A percentile compares a stretch with the other conserved stretches of the same genome.
phyloP scores from a whole-genome alignment of 2,888 invertebrate species.

The Synergus laeviventris region DNA sequence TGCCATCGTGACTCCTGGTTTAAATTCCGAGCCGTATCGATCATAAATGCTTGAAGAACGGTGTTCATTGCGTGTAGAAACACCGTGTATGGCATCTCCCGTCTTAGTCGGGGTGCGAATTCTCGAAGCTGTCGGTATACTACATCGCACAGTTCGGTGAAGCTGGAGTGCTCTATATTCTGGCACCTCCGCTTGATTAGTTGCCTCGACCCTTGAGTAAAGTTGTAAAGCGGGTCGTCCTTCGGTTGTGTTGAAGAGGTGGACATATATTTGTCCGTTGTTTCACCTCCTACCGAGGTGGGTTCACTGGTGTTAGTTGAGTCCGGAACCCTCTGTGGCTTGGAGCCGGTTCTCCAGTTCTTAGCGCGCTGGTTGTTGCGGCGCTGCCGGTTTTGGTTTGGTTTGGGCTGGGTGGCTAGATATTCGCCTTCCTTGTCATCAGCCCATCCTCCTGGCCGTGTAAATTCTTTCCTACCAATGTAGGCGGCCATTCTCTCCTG shows the following conservation, averaged over 20 bases:
- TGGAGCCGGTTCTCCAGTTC: too few relatives aligned
- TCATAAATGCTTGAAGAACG: not conserved
- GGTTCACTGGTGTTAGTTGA: too few relatives aligned
- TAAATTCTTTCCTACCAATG: too few relatives aligned
- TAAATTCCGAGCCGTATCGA: not conserved
- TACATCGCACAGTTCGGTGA: not conserved
- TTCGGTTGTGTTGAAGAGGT: not conserved
- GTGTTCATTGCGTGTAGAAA: not conserved
- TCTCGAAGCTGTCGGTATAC: not conserved
- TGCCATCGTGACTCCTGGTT: not conserved
- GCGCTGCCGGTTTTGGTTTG: too few relatives aligned
- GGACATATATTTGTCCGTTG: not conserved
- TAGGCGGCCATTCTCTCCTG: too few relatives aligned
- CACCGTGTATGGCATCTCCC: not conserved
- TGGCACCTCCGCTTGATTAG: not conserved
- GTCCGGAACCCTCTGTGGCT: too few relatives aligned
- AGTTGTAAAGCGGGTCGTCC: not conserved
- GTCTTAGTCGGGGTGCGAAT: not conserved
- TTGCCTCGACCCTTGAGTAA: not conserved
- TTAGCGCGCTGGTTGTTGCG: too few relatives aligned
- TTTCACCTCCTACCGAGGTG: too few relatives aligned
- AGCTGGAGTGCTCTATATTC: not conserved
- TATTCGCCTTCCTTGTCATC: too few relatives aligned
- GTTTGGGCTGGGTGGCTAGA: too few relatives aligned
- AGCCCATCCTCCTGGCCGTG: too few relatives aligned